Evolutionary conservation across 2,797 vertebrate genomes (phyloP).

Genomic region (Leptoclinus maculatus): DNA sequence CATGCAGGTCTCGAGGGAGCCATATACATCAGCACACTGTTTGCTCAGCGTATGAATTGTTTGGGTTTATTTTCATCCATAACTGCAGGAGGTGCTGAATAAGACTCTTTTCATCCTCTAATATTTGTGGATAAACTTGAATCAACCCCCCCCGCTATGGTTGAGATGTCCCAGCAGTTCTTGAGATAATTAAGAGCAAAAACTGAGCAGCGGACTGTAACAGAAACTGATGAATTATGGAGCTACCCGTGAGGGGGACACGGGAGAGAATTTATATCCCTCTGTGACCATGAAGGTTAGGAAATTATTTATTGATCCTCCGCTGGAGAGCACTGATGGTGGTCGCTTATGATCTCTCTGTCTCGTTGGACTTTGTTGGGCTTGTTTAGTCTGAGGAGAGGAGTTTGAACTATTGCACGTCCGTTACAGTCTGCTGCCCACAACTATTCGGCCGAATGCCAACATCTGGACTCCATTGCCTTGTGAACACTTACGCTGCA

Average conservation of each 20-base stretch:
- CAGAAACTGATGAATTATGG: constrained; percentile 51
- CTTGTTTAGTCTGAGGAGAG: constrained; percentile 33
- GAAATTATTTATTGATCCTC: constrained; percentile 74
- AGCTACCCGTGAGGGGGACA: constrained; percentile 27
- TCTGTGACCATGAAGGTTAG: constrained; percentile 51
- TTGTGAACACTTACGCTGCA: constrained; percentile 1
- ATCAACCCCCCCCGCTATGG: background rate
- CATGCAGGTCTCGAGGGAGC: constrained; percentile 4
- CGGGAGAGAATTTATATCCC: constrained; percentile 50
- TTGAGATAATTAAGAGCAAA: constrained; percentile 45
- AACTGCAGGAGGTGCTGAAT: constrained; percentile 2
- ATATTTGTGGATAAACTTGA: constrained; percentile 16
- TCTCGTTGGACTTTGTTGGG: constrained; percentile 28
- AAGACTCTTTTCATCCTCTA: background rate
- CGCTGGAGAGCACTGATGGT: constrained; percentile 33
- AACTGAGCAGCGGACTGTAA: constrained; percentile 10
- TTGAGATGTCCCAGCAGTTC: constrained; percentile 26
- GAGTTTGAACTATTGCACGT: constrained; percentile 42
- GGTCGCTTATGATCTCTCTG: constrained; percentile 40
- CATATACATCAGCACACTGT: background rate
- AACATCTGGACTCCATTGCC: constrained; percentile 1
- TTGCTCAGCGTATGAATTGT: background rate
- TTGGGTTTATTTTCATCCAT: background rate
- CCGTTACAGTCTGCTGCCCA: constrained; percentile 17
- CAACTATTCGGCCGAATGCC: background rate